Evolutionary conservation across 2,888 invertebrate species (phyloP).

Genomic region (Leptopilina myrica): DNA sequence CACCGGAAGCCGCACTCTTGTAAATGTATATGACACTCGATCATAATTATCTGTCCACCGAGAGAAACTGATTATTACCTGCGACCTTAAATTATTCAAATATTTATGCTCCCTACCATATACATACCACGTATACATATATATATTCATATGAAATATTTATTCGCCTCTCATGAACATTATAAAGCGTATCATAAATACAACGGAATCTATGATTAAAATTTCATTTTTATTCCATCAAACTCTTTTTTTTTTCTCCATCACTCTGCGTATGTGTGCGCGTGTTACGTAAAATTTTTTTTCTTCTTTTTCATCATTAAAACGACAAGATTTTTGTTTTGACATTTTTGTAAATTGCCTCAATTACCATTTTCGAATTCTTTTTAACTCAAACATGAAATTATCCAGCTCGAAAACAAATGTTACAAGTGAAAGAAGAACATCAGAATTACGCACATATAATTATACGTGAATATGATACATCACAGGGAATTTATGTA

Average conservation of each 20-base stretch:
- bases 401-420: constrained; percentile 30
- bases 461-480: constrained; percentile 26
- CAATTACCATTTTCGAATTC: constrained; percentile 27
- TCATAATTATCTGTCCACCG: constrained; percentile 17
- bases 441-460: constrained; percentile 14
- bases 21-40: background rate
- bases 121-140: constrained; percentile 4
- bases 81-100: constrained; percentile 36
- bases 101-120: constrained; percentile 21
- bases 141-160: no score
- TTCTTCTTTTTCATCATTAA: constrained; percentile 3
- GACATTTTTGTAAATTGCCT: constrained; percentile 37
- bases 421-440: constrained; percentile 33
- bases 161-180: no score
- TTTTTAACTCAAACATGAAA: constrained; percentile 36
- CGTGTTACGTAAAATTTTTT: no score
- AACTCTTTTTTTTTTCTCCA: background rate
- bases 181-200: background rate
- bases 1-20: no score
- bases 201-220: constrained; percentile 35
- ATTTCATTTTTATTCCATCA: constrained; percentile 21
- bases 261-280: background rate
- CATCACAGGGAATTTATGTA: constrained; percentile 18
- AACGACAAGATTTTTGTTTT: constrained; percentile 11
- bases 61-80: constrained; percentile 28